A percentile compares a stretch with the other conserved stretches of the same genome.
Conservation (phyloP, 2,888 invertebrate genomes). For the Spialia ferax region DNA sequence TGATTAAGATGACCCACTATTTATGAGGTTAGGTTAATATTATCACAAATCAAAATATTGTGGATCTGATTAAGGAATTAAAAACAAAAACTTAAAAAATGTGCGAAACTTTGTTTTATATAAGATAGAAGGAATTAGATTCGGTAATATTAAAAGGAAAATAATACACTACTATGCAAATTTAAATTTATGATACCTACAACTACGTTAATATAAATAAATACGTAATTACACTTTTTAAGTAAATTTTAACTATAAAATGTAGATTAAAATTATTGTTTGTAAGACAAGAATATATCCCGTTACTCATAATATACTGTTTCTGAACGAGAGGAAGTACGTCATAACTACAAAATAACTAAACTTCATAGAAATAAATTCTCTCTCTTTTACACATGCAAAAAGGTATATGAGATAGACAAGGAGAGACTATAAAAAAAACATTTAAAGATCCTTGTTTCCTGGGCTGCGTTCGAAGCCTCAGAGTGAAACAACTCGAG, state of each 20-base stretch:
- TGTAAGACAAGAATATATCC: neutral
- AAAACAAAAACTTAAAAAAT: neutral
- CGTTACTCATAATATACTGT: neutral
- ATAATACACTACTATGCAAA: no score
- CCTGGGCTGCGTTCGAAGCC: no score
- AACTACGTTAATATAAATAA: no score
- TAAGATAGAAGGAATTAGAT: no score
- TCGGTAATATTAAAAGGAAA: no score
- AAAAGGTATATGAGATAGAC: neutral
- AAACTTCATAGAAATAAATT: neutral
- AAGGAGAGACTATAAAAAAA: slow-evolving; percentile 2
- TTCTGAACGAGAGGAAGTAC: slow-evolving; percentile 9
- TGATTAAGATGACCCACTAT: slow-evolving; percentile 12
- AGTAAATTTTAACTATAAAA: neutral
- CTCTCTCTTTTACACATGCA: neutral
- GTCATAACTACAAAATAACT: neutral
- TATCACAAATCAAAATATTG: no score
- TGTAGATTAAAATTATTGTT: neutral
- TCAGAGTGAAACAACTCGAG: no score
- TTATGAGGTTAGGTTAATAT: neutral
- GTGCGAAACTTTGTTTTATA: no score
- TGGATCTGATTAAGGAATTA: neutral
- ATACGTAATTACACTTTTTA: no score
- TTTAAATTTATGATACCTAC: no score
- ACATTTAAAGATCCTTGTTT: no score